Evolutionary conservation across 1,140 invertebrate genomes (phyloP).

Genomic region (Zaprionus davidi): DNA sequence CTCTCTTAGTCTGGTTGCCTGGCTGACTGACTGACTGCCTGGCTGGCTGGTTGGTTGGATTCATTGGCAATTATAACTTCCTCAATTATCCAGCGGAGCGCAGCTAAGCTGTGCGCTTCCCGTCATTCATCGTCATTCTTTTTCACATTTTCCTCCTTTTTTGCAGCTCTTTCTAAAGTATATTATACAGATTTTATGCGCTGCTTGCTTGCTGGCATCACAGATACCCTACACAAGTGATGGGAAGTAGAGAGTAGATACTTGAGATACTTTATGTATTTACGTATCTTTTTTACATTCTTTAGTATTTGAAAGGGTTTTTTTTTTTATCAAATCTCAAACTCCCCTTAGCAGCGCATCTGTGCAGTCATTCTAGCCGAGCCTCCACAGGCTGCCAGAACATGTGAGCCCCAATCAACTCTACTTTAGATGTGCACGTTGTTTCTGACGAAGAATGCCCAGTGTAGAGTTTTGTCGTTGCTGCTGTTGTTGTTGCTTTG

Average conservation of each 20-base stretch:
- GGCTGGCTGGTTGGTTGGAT: slow-evolving; percentile 58
- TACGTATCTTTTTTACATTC: not conserved
- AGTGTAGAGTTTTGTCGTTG: slow-evolving; percentile 33
- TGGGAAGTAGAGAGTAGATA: not conserved
- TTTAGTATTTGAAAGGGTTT: not conserved
- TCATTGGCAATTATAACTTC: slow-evolving; percentile 84
- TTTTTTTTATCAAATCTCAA: not conserved
- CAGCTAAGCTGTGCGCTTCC: slow-evolving; percentile 81
- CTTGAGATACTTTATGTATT: not conserved
- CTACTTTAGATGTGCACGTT: slow-evolving; percentile 75
- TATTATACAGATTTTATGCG: slow-evolving; percentile 63
- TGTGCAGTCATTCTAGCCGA: slow-evolving; percentile 7
- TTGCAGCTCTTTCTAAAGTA: slow-evolving; percentile 44
- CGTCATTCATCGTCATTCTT: slow-evolving; percentile 83
- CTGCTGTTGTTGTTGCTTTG: slow-evolving; percentile 29
- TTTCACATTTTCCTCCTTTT: slow-evolving; percentile 70
- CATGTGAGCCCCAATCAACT: slow-evolving; percentile 62
- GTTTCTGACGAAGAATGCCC: slow-evolving; percentile 68
- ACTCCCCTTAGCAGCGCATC: slow-evolving; percentile 21
- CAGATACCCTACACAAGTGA: slow-evolving; percentile 42
- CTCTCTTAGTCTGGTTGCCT: slow-evolving; percentile 32
- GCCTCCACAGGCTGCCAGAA: slow-evolving; percentile 2
- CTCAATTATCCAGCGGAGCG: slow-evolving; percentile 80
- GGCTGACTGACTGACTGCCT: slow-evolving; percentile 1
- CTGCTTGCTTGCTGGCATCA: not conserved